Evolutionary conservation across 2,888 invertebrate species (phyloP).

Genomic region (Perdita meconis): DNA sequence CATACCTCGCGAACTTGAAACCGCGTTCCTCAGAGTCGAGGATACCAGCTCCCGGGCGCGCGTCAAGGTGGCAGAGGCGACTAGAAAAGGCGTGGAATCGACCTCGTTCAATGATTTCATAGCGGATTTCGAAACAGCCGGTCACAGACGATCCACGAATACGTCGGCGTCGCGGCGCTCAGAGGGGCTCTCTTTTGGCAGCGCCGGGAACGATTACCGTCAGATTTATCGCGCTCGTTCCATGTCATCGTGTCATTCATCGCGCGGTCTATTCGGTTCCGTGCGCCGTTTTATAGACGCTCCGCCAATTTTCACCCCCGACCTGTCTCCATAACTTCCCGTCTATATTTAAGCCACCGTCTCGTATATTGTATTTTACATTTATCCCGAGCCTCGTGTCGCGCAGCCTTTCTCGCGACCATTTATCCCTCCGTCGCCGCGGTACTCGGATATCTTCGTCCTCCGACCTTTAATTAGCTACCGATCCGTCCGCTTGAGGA

Average conservation of each 20-base stretch:
- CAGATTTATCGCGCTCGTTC: conserved; percentile 61
- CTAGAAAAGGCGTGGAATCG: conserved; percentile 29
- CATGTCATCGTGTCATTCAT: conserved; percentile 68
- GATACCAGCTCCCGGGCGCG: too few species aligned
- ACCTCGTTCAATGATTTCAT: conserved; percentile 40
- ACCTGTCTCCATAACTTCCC: conserved; percentile 51
- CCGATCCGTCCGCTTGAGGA: neutral
- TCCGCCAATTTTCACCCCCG: conserved; percentile 56
- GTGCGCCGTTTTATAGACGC: conserved; percentile 45
- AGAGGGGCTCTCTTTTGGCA: conserved; percentile 60
- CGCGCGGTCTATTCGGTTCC: conserved; percentile 50
- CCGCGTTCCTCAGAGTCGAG: neutral
- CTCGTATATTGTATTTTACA: conserved; percentile 32
- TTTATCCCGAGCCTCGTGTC: neutral
- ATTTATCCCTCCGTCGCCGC: neutral
- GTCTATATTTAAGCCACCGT: conserved; percentile 54
- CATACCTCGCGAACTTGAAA: neutral
- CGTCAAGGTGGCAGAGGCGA: neutral
- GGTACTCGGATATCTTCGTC: neutral
- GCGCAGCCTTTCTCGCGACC: neutral
- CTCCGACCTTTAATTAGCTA: conserved; percentile 1
- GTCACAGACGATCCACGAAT: conserved; percentile 47
- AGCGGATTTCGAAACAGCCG: conserved; percentile 37
- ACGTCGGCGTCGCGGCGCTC: conserved; percentile 48
- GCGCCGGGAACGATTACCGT: conserved; percentile 56